Evolutionary conservation across 2,888 invertebrate species (phyloP).

Genomic region (Lycaena phlaeas): DNA sequence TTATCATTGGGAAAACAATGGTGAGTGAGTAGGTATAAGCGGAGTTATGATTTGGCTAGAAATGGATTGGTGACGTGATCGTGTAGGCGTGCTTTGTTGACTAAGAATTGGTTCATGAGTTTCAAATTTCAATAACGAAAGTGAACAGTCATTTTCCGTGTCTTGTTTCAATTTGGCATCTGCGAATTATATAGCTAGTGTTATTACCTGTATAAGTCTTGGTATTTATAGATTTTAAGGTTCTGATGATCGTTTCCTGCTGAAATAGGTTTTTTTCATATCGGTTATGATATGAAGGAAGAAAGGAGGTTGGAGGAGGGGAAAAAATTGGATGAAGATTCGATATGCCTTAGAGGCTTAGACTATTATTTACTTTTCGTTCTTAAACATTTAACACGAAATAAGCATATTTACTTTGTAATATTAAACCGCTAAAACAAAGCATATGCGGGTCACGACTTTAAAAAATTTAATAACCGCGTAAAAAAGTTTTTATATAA

Average conservation of each 20-base stretch:
- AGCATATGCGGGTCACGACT: conserved; percentile 1
- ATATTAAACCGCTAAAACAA: neutral
- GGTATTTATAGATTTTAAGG: too few relatives aligned
- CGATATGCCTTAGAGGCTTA: too few relatives aligned
- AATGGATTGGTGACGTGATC: conserved; percentile 34
- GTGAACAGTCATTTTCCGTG: too few relatives aligned
- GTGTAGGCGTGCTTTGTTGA: conserved; percentile 31
- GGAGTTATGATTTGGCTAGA: conserved; percentile 28
- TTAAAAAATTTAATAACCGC: neutral
- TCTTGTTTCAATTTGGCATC: too few relatives aligned
- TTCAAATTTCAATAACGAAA: neutral
- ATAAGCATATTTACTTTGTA: neutral
- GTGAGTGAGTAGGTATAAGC: conserved; percentile 39
- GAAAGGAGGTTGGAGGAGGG: too few relatives aligned
- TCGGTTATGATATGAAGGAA: too few relatives aligned
- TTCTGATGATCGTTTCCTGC: too few relatives aligned
- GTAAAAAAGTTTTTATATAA: conserved; percentile 25
- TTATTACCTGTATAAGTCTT: too few relatives aligned
- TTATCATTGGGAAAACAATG: conserved; percentile 66
- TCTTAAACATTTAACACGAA: neutral
- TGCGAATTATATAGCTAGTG: too few relatives aligned
- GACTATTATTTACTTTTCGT: too few relatives aligned
- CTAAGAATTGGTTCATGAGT: conserved; percentile 12
- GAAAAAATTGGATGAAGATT: too few relatives aligned
- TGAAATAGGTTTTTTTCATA: too few relatives aligned